A percentile compares a stretch with the other conserved stretches of the same genome.
These are phyloP conservation scores for Porphyrio hochstetteri DNA, from an alignment of 2,113 vertebrate species.

Conservation along the genomic window DNA sequence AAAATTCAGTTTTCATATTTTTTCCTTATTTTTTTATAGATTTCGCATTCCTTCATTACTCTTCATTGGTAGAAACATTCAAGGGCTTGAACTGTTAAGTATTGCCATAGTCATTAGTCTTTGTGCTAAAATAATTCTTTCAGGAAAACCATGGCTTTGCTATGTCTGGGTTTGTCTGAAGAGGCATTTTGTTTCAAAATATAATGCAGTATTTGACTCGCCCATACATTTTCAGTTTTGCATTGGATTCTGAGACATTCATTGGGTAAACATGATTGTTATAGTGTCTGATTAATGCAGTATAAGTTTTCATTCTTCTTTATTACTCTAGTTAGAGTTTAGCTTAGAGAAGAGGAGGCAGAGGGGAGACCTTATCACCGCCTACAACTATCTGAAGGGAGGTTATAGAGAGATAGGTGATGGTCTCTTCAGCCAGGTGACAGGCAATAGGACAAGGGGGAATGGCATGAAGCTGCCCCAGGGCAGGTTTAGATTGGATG, in stretches of 20 bases:
- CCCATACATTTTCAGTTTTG: not conserved
- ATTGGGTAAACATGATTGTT: constrained; percentile 30
- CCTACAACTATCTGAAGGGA: no score
- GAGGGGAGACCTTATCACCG: no score
- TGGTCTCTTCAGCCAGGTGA: no score
- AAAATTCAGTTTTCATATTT: not conserved
- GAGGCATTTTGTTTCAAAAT: not conserved
- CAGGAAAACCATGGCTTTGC: not conserved
- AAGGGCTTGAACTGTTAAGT: not conserved
- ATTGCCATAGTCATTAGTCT: not conserved
- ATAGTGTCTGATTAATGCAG: constrained; percentile 54
- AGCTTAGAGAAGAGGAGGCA: no score
- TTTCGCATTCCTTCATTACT: not conserved
- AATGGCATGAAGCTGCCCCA: no score
- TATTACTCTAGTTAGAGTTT: constrained; percentile 40
- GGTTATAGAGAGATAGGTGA: no score
- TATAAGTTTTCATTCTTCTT: constrained; percentile 45
- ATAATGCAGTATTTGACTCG: not conserved
- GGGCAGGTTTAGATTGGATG: no score
- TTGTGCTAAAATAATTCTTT: not conserved
- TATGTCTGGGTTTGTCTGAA: not conserved
- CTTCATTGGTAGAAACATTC: not conserved
- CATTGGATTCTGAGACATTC: constrained; percentile 30
- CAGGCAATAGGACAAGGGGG: no score
- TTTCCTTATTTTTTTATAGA: not conserved